phyloP scores from a whole-genome alignment of 37 sponge, comb jelly and placozoan genomes.

The Diacarnus erythraeanus region DNA sequence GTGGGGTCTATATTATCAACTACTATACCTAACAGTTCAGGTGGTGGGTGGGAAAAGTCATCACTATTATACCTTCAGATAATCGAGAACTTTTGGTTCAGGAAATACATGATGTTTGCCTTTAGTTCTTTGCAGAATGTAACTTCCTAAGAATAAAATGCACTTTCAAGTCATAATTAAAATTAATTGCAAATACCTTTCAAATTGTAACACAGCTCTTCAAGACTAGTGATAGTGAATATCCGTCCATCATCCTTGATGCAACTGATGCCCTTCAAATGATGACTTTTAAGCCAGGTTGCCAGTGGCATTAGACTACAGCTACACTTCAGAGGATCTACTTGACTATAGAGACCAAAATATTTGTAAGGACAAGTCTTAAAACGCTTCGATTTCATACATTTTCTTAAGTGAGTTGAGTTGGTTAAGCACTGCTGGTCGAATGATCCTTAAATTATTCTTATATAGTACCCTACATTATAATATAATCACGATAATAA shows the following conservation, averaged over 20 bases:
- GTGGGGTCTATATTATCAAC: too few species aligned
- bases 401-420: constrained; percentile 23
- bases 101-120: background rate
- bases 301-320: constrained; percentile 8
- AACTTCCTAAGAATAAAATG: background rate
- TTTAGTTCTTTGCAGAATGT: background rate
- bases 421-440: background rate
- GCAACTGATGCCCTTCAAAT: constrained; percentile 10
- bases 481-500: background rate
- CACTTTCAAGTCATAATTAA: too few species aligned
- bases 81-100: background rate
- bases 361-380: background rate
- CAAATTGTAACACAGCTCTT: background rate
- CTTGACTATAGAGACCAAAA: background rate
- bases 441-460: background rate
- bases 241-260: background rate
- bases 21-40: too few species aligned
- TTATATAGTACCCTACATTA: constrained; percentile 7
- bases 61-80: too few species aligned
- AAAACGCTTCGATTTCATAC: background rate
- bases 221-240: background rate
- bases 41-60: too few species aligned
- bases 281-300: constrained; percentile 14
- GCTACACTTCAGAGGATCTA: constrained; percentile 14
- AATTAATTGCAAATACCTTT: constrained; percentile 1